Base-by-base conservation (phyloP, 2,113 vertebrate genomes). In the Hippocampus zosterae region DNA sequence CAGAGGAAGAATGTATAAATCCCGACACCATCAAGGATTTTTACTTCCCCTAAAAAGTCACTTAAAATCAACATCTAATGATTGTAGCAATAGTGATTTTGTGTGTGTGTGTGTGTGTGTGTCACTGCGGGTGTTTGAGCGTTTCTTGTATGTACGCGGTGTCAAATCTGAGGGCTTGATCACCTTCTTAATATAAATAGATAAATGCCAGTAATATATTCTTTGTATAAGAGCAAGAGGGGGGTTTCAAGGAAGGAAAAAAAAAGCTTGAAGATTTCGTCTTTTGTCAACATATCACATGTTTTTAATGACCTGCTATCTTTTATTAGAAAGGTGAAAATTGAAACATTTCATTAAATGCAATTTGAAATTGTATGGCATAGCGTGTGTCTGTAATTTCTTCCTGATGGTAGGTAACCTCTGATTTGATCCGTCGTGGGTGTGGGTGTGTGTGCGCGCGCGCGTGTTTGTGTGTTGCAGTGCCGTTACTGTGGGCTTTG, bases 301-400 rank as follows among this genome's bases (percentile, higher is more conserved):
- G 79, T 78, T 89, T 91, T 91, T 92, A 93, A 90, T 72, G 71
- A 88, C 82, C 86, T 90, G 86, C 90, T 92, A 89, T 91, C 81
- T 93, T 60, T 91, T 88, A 89, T 88, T 90, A 89, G 91, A 91
- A 90, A 92, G 70, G 81, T 81, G 70, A 86, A 87, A 84, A 88
- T 86, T 82, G 9, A 78, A 92, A 91, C 86, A 90, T 92, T 93
- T 92, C 88, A 92, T 91, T 92, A 91, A 93, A 93, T 88, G 29
- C 74, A 70, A 86, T 89, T 93, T 90, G 77, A 88, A 91, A 90
- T 83, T 74, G 42, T 82, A 53, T 37, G 44, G 46, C 19, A 5
- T 57, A 15, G 56, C 66, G 21, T 68, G 11, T 8, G 46, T 19
- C 8, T 12, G 55, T 48, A 33, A 57, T 76, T 69, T 13, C 29